These are phyloP conservation scores for Holothuria scabra DNA, from an alignment of 53 echinoderm and acorn worm species.

Conservation along the genomic window DNA sequence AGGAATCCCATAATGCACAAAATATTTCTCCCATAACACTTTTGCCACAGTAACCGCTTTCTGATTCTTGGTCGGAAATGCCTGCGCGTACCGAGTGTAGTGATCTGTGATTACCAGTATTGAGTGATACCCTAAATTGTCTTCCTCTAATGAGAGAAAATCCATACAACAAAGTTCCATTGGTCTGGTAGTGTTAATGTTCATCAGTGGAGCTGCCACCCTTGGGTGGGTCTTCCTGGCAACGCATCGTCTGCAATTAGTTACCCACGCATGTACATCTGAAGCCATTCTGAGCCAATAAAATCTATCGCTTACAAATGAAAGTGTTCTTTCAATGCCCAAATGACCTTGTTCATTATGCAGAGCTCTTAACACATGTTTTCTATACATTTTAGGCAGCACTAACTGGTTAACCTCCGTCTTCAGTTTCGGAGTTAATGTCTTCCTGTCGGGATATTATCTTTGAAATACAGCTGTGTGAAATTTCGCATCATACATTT, in stretches of 20 bases:
- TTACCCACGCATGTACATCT: constrained; percentile 30
- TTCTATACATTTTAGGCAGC: constrained; percentile 55
- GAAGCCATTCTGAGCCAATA: constrained; percentile 42
- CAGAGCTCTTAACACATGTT: too few species aligned
- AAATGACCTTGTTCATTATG: constrained; percentile 46
- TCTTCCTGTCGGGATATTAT: constrained; percentile 36
- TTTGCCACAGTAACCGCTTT: constrained; percentile 62
- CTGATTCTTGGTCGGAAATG: constrained; percentile 60
- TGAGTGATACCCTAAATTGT: constrained; percentile 48
- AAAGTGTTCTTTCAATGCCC: constrained; percentile 46
- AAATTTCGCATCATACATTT: constrained; percentile 18
- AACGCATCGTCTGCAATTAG: constrained; percentile 37
- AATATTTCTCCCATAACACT: constrained; percentile 59
- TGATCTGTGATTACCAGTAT: constrained; percentile 71
- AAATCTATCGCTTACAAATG: constrained; percentile 39
- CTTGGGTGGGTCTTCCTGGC: constrained; percentile 7
- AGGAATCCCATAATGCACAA: constrained; percentile 68
- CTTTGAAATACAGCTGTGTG: background rate
- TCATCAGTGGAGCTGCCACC: constrained; percentile 45
- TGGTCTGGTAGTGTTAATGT: constrained; percentile 39
- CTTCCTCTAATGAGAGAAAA: constrained; percentile 43
- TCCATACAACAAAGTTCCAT: constrained; percentile 59
- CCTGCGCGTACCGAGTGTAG: constrained; percentile 50
- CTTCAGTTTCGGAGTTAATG: background rate
- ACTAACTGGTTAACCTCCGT: constrained; percentile 47